Evolutionary conservation across 1,140 invertebrate species (phyloP).

Genomic region (Papilio dardanus): DNA sequence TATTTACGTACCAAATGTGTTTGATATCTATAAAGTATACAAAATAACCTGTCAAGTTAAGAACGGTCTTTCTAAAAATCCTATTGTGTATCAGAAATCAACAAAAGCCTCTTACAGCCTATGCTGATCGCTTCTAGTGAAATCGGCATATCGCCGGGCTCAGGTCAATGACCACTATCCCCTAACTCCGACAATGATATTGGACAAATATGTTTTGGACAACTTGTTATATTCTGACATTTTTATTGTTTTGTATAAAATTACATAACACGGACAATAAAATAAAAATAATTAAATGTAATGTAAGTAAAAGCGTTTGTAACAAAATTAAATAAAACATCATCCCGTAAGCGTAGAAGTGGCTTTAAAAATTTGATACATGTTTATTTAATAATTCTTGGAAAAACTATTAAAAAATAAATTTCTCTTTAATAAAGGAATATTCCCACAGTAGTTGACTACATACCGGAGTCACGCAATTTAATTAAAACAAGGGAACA

Average conservation of each 20-base stretch:
- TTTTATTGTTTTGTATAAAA: conserved; percentile 10
- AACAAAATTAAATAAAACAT: too few relatives aligned
- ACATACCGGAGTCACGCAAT: neutral
- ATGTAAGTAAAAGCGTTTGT: too few relatives aligned
- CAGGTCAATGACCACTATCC: neutral
- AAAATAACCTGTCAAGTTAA: neutral
- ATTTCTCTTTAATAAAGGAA: too few relatives aligned
- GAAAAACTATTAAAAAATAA: too few relatives aligned
- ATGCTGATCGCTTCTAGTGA: neutral
- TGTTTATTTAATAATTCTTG: too few relatives aligned
- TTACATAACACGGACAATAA: too few relatives aligned
- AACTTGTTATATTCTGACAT: conserved; percentile 6
- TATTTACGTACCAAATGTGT: neutral
- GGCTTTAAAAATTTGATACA: too few relatives aligned
- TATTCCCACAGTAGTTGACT: neutral
- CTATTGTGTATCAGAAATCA: neutral
- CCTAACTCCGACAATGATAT: neutral
- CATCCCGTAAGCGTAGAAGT: too few relatives aligned
- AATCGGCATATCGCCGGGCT: neutral
- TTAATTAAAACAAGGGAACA: conserved; percentile 29
- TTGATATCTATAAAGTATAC: neutral
- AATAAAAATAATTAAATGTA: too few relatives aligned
- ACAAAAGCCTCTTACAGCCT: conserved; percentile 14
- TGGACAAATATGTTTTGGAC: conserved; percentile 13
- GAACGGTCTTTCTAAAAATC: neutral